Conservation (phyloP, 2,797 vertebrate genomes). For the Cetoscarus ocellatus region DNA sequence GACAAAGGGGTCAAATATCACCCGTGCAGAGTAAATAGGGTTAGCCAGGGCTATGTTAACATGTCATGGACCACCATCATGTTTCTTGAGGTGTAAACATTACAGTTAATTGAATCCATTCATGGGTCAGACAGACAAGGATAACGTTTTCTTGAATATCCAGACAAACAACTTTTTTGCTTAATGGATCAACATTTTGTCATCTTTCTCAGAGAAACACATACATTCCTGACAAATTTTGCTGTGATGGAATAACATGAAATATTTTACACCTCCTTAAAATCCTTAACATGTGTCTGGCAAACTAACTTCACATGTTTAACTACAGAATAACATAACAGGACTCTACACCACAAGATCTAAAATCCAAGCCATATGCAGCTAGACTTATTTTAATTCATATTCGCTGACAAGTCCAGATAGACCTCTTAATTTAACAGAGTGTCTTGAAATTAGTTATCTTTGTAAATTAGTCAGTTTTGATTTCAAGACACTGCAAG, state of each 20-base stretch:
- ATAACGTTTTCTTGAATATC: not conserved
- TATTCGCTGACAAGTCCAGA: too few species aligned
- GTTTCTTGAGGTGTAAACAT: not conserved
- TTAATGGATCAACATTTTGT: not conserved
- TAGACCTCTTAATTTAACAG: too few species aligned
- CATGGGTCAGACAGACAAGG: not conserved
- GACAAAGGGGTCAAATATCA: not conserved
- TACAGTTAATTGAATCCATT: not conserved
- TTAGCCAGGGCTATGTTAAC: not conserved
- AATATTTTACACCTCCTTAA: too few species aligned
- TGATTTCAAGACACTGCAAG: too few species aligned
- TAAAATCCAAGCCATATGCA: too few species aligned
- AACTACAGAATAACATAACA: not conserved
- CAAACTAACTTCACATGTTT: not conserved
- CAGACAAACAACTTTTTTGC: not conserved
- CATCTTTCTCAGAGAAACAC: not conserved
- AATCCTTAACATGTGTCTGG: not conserved
- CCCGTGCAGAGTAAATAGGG: not conserved
- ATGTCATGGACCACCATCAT: not conserved
- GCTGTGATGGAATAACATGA: too few species aligned
- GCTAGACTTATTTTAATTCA: too few species aligned
- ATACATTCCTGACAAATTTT: not conserved
- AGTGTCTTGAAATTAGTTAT: too few species aligned
- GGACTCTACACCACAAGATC: not conserved
- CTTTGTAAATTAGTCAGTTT: too few species aligned